Base-by-base conservation (phyloP, 2,113 vertebrate species). In the Xiphorhynchus elegans region DNA sequence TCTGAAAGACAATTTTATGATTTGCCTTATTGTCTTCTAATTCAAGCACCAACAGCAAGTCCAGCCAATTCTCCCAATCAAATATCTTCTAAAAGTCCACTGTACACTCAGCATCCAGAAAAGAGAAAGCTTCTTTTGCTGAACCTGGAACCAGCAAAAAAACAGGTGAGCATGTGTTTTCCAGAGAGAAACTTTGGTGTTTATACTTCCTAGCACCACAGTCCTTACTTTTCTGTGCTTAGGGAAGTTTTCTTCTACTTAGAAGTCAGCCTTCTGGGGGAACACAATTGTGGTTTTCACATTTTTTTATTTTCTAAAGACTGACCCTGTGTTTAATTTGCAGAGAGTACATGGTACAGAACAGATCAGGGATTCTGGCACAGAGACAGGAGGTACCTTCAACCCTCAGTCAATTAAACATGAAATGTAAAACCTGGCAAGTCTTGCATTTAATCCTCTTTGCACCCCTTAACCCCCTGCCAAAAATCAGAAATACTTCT, bases 381-480 rank as follows among this genome's bases (percentile, higher is more conserved):
- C 74, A 84, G 42, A 90, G 50, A 83, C 58, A 68, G 58, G 29
- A 82, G 53, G 44, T 82, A 42, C 84, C 92, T 96, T 98, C 68
- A 90, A 73, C 94, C 83, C 84, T 87, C 95, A 93, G 81, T 94
- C 84, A 94, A 96, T 96, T 97, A 87, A 93, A 88, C 47, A 42
- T 92, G 95, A 96, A 97, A 97, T n/a, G 23, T 95, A 94, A 97
- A 91, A 97, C 95, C 83, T 37, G 52, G 60, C 70, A 58, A 93
- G 87, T 79, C 96, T 77, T 95, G n/a, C 28, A 74, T 89, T 95
- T 98, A 97, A 97, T 98, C 95, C 73, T 95, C 96, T 96, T 89
- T 92, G 56, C 70, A 84, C 60, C 39, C 47, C 60, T 92, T 80
- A 93, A 33, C 29, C 72, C 76, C 63, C 52, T 92, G 90, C 78